phyloP scores from a whole-genome alignment of 2,888 invertebrate species.

The Pelosia muscerda region DNA sequence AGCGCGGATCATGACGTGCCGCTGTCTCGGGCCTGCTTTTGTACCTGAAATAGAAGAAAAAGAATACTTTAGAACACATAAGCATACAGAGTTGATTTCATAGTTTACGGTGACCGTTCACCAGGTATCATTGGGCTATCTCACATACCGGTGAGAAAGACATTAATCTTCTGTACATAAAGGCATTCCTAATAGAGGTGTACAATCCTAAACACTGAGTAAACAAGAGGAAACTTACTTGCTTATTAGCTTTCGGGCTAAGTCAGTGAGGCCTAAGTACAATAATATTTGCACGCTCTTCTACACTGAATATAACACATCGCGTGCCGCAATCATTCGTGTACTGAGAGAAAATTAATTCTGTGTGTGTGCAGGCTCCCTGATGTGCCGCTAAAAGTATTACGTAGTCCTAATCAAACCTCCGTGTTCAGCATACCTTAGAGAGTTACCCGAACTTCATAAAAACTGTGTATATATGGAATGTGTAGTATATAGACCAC shows the following conservation, averaged over 20 bases:
- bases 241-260: constrained; percentile 8
- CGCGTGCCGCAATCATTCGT: constrained; percentile 9
- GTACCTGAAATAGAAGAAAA: too few relatives aligned
- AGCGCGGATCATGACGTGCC: too few relatives aligned
- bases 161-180: neutral
- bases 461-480: constrained; percentile 33
- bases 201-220: neutral
- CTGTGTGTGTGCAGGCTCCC: constrained; percentile 13
- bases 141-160: too few relatives aligned
- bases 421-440: constrained; percentile 28
- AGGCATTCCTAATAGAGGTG: neutral
- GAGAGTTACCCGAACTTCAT: constrained; percentile 38
- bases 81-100: too few relatives aligned
- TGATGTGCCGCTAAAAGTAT: constrained; percentile 30
- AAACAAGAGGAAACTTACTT: neutral
- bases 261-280: neutral
- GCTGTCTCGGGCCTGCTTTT: too few relatives aligned
- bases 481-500: constrained; percentile 24
- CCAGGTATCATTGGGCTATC: too few relatives aligned
- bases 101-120: too few relatives aligned
- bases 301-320: constrained; percentile 3
- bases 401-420: constrained; percentile 45
- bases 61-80: too few relatives aligned
- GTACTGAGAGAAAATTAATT: constrained; percentile 22
- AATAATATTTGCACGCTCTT: neutral